Base-by-base conservation (phyloP, 2,113 vertebrate genomes). In the Lepisosteus oculatus region DNA sequence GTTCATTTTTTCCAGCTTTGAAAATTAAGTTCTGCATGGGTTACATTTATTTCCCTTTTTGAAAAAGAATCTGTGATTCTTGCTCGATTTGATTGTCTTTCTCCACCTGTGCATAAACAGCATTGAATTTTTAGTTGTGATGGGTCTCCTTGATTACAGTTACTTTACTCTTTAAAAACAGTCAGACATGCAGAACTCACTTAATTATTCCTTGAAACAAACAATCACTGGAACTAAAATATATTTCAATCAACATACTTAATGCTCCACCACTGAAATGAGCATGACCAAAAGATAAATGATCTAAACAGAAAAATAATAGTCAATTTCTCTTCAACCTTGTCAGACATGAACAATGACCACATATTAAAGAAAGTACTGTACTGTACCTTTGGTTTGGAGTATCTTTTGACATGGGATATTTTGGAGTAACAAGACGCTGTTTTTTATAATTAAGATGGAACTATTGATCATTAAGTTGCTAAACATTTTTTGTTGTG, bases 21-120 rank as follows among this genome's bases (percentile, higher is more conserved):
- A 29, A 29, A 29, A 29, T 29, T 29, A 1, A 29, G 29, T 29
- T 29, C 29, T 29, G 73, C 70, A 72, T 55, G 4, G 67, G 47
- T 74, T 79, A 62, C 61, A 55, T 71, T 71, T 51, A 67, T 13
- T 43, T 62, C 55, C 77, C 74, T 70, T 61, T 47, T 69, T 74
- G 79, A 75, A 73, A 69, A 55, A 43, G 70, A 71, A n/a, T 55
- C 72, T 85, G 80, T 78, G 76, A 83, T 83, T 80, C 75, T 78
- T 74, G 70, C 65, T 70, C 69, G 72, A 74, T 68, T 70, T 79
- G 74, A 78, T 73, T 66, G 74, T 79, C 70, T 56, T 51, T 9
- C 63, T 57, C 13, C 8, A 2, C n/a, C 47, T 67, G 56, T 62
- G 57, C 69, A 55, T 71, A 55, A 61, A 65, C 65, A 6, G 43